phyloP scores from a whole-genome alignment of 1,140 invertebrate genomes.

The Pogonomyrmex barbatus region DNA sequence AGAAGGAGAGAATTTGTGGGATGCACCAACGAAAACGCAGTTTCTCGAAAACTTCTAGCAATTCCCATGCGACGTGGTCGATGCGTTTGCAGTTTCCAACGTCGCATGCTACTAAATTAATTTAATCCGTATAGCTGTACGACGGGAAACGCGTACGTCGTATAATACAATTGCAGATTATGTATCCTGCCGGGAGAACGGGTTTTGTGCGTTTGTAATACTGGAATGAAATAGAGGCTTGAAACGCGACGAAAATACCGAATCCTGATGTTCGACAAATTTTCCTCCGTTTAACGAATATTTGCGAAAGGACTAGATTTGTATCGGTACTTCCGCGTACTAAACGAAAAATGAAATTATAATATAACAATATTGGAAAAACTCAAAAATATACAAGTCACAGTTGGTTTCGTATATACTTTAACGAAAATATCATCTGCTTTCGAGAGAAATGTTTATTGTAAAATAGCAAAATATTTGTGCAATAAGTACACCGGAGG shows the following conservation, averaged over 20 bases:
- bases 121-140: slow-evolving; percentile 54
- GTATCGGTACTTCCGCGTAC: not conserved
- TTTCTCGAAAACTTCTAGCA: slow-evolving; percentile 40
- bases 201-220: slow-evolving; percentile 35
- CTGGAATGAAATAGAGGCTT: slow-evolving; percentile 37
- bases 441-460: not conserved
- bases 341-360: not conserved
- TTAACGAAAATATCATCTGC: not conserved
- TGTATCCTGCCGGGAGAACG: slow-evolving; percentile 47
- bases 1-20: not conserved
- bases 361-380: not conserved
- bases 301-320: slow-evolving; percentile 2
- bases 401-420: not conserved
- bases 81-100: slow-evolving; percentile 50
- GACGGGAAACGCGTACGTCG: slow-evolving; percentile 47
- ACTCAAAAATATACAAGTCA: too few species aligned
- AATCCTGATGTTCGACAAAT: slow-evolving; percentile 39
- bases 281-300: slow-evolving; percentile 40
- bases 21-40: slow-evolving; percentile 43
- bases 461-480: not conserved
- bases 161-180: slow-evolving; percentile 60
- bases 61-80: slow-evolving; percentile 50
- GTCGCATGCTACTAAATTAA: slow-evolving; percentile 61
- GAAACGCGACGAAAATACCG: slow-evolving; percentile 27
- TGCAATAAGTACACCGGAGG: not conserved